Evolutionary conservation across 2,113 vertebrate species (phyloP), one percentile per base, ranked within the genome.

Genomic region (Coregonus clupeaformis): DNA sequence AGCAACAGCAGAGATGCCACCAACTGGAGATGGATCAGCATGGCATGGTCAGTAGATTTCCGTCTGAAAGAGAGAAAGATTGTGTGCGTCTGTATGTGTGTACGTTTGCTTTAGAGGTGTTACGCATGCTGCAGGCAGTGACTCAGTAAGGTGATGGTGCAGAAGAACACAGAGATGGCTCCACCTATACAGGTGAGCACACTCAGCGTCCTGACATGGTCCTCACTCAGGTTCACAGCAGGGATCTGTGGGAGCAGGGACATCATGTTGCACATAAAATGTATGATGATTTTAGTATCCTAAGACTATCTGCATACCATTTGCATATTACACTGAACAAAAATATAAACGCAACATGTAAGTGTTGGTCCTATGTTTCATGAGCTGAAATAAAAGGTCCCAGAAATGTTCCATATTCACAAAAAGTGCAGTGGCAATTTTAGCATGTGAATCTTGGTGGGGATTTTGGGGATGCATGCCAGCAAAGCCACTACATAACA

Each of bases 1-100:
- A 93, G 80, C 68, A 94, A 87, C 55, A 92, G 6, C 68, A 93
- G 66, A 77, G 89, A 92, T 27, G 76, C 3, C 13, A 85, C 49
- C 0, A 93, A 80, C 71, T 93, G 83, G 68, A 89, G 0, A 0
- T 93, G 92, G 86, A 84, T 85, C 77, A 81, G 68, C 9, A 88
- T 63, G 27, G 78, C 67, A 0, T 93, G 80, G 73, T 93, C 84
- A 0, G 81, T 78, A 65, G 85, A 82, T 73, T 88, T 71, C 55
- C 81, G 81, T 36, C 85, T 81, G 72, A n/a, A 25, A 7, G 42
- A 18, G 29, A 73, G 24, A 25, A 42, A 14, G 36, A 7, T 6
- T 20, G 0, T 55, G 52, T 55, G 4, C 20, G 18, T 47, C 1
- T 47, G 45, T 47, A 3, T 47, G 45, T 20, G 52, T 55, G 52